Evolutionary conservation across 2,888 invertebrate species (phyloP), one percentile per base, ranked within the genome.

Genomic region (Agonopterix arenella): DNA sequence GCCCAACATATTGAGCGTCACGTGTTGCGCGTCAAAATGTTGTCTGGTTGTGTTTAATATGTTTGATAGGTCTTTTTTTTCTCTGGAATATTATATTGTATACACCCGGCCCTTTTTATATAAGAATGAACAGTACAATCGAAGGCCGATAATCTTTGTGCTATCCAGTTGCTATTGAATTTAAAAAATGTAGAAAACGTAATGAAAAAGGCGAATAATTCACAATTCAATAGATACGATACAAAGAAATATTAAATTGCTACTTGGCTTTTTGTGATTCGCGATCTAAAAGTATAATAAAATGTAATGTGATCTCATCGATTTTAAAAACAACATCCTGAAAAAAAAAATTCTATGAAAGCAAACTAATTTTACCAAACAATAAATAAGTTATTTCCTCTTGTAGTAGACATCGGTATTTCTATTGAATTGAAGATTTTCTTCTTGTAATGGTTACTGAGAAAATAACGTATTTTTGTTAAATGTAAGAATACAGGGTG

Each of bases 141-240:
- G 58, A 64, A 70, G 62, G 59, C 59, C 58, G 62, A 60, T 64
- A 64, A 65, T 67, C 62, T 69, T 64, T 65, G 61, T 66, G 18
- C 55, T 66, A 62, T 67, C 62, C 59, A 64, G 59, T 56, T 54
- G 59, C 64, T 70, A 72, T 68, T 66, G 66, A 70, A 62, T 68
- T 62, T 61, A 40, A 73, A 63, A 40, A 73, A 63, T 13, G 62
- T 61, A 66, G 68, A 59, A 61, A 61, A 64, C 59, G 59, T 59
- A 59, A 61, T 67, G 70, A 72, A 67, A 64, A 66, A 63, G 61
- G 54, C 51, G 57, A 59, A 60, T 62, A 63, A 62, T 60, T 68
- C 61, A 53, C 55, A 64, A 65, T 64, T 69, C 67, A 68, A 71
- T 65, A 64, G 62, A 68, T 68, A 63, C 48, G 55, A 62, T 52